Conservation (phyloP, 2,113 vertebrate genomes). For the Erythrocercus mccallii region DNA sequence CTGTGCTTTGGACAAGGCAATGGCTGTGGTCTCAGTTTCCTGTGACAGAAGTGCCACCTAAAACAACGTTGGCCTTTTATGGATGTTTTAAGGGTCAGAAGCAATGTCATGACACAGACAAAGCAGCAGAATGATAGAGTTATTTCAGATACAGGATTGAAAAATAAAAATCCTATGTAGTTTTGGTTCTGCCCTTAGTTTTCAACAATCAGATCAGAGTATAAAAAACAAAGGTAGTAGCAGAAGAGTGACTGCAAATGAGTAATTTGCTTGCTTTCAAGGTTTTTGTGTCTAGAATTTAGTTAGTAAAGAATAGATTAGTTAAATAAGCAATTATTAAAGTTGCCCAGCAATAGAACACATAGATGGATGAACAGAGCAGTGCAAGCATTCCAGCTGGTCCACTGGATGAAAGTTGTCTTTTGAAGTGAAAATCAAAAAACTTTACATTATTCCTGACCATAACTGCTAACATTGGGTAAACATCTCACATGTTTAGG, state of each 20-base stretch:
- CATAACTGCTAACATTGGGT: neutral
- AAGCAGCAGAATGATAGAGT: neutral
- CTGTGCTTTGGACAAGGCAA: neutral
- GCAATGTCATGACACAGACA: neutral
- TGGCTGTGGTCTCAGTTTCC: neutral
- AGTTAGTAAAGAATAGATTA: neutral
- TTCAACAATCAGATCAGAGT: neutral
- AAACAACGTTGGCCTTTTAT: neutral
- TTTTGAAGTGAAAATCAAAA: neutral
- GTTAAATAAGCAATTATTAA: neutral
- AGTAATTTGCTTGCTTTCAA: neutral
- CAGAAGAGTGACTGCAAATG: neutral
- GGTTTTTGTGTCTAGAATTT: neutral
- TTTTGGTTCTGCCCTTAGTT: neutral
- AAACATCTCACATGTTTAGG: neutral
- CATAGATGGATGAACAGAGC: neutral
- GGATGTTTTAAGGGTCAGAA: neutral
- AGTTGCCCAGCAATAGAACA: neutral
- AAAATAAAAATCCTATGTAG: rapidly evolving
- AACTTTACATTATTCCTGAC: neutral
- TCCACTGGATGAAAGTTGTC: neutral
- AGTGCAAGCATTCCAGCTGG: neutral
- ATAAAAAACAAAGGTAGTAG: neutral
- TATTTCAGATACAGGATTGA: neutral
- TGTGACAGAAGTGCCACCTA: neutral